phyloP scores from a whole-genome alignment of 2,797 vertebrate species.

The Pangasius mekongensis region DNA sequence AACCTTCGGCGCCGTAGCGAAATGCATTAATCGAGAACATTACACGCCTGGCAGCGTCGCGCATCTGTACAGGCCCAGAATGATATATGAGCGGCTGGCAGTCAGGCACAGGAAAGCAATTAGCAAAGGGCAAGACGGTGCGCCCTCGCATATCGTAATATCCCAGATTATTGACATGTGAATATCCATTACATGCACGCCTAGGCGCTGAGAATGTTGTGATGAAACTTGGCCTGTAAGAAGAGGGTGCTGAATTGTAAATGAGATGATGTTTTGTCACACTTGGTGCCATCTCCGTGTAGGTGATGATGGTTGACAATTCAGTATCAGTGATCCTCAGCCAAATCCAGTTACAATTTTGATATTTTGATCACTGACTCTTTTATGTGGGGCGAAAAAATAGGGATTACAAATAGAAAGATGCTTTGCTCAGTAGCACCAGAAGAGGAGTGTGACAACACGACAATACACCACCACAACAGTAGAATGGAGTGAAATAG shows the following conservation, averaged over 20 bases:
- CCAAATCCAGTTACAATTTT: neutral
- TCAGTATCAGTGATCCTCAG: neutral
- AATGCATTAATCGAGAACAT: conserved; percentile 95
- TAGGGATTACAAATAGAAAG: neutral
- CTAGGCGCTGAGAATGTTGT: conserved; percentile 49
- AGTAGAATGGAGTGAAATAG: too few relatives aligned
- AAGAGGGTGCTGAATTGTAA: conserved; percentile 48
- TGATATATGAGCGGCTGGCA: conserved; percentile 67
- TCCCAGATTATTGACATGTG: conserved; percentile 75
- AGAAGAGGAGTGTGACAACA: neutral
- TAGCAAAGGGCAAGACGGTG: conserved; percentile 69
- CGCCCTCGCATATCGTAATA: conserved; percentile 75
- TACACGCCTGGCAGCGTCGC: conserved; percentile 85
- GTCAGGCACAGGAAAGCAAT: conserved; percentile 74
- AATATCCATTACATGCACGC: conserved; percentile 70
- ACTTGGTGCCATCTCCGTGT: neutral
- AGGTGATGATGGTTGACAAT: conserved; percentile 21
- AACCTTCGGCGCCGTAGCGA: conserved; percentile 90
- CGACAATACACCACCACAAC: neutral
- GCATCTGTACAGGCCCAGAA: conserved; percentile 80
- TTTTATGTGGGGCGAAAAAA: neutral
- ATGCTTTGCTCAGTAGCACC: neutral
- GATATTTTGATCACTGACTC: conserved; percentile 4
- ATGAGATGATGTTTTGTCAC: conserved; percentile 43
- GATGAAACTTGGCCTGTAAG: conserved; percentile 52